Conservation (phyloP, 1,140 invertebrate species). For the Spodoptera frugiperda region DNA sequence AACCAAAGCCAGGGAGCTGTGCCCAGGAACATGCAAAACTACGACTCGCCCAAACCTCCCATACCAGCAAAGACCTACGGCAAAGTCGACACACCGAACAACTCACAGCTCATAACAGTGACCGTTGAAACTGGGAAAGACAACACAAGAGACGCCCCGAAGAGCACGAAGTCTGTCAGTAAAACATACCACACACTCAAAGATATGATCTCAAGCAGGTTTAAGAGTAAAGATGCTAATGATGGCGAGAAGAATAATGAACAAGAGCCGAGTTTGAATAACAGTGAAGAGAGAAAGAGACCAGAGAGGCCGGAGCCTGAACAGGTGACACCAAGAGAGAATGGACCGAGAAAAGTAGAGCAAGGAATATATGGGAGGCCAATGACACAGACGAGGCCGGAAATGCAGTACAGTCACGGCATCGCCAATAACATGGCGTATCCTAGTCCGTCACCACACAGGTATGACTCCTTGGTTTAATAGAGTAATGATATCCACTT, state of each 20-base stretch:
- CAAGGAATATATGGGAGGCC: constrained; percentile 88
- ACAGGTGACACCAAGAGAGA: constrained; percentile 71
- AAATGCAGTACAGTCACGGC: constrained; percentile 75
- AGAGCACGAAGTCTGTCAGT: constrained; percentile 89
- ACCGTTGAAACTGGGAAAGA: constrained; percentile 86
- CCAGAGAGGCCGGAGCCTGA: constrained; percentile 75
- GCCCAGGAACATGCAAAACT: constrained; percentile 70
- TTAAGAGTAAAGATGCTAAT: constrained; percentile 89
- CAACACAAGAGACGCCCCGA: constrained; percentile 85
- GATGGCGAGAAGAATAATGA: constrained; percentile 86
- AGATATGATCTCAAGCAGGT: constrained; percentile 94
- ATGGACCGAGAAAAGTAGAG: constrained; percentile 75
- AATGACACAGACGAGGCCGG: constrained; percentile 85
- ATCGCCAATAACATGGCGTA: constrained; percentile 78
- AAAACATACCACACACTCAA: constrained; percentile 94
- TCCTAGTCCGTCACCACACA: constrained; percentile 78
- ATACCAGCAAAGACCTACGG: constrained; percentile 80
- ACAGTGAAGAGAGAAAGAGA: constrained; percentile 88
- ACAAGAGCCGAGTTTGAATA: constrained; percentile 88
- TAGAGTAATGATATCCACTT: neutral
- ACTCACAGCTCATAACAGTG: constrained; percentile 83
- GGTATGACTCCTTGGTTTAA: constrained; percentile 51
- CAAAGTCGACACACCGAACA: constrained; percentile 76
- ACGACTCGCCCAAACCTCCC: constrained; percentile 81
- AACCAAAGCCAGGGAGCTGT: constrained; percentile 77